phyloP scores from a whole-genome alignment of 2,888 invertebrate species.

The Isoperla grammatica region DNA sequence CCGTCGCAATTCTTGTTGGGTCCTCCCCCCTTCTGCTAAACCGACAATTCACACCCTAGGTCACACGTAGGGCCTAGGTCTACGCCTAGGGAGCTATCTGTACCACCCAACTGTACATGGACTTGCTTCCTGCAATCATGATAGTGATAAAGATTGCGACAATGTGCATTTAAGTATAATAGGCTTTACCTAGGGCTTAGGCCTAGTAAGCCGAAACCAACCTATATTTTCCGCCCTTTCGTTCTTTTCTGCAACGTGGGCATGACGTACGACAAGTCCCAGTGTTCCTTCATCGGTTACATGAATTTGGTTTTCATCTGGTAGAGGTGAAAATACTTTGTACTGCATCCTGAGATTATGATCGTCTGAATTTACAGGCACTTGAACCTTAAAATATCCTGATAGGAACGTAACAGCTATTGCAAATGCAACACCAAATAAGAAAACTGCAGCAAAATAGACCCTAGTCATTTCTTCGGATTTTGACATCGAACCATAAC shows the following conservation, averaged over 20 bases:
- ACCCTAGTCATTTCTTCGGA: conserved; percentile 28
- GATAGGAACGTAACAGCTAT: conserved; percentile 27
- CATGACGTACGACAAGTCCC: conserved; percentile 23
- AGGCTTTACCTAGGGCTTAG: no score
- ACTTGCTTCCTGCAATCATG: no score
- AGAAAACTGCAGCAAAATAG: conserved; percentile 30
- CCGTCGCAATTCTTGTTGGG: no score
- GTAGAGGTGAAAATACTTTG: conserved; percentile 28
- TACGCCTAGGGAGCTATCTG: no score
- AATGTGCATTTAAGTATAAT: no score
- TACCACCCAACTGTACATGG: no score
- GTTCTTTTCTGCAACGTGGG: conserved; percentile 12
- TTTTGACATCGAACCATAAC: conserved; percentile 8
- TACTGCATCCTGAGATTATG: conserved; percentile 1
- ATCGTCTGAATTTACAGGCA: neutral
- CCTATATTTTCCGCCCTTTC: conserved; percentile 4
- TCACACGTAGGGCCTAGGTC: no score
- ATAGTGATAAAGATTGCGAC: no score
- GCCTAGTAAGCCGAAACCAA: no score
- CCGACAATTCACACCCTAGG: no score
- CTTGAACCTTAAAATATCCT: conserved; percentile 23
- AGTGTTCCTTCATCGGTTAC: conserved; percentile 29
- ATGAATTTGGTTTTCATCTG: conserved; percentile 29
- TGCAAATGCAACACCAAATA: conserved; percentile 30
- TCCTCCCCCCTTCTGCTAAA: no score